Evolutionary conservation across 2,888 invertebrate species (phyloP), one percentile per base, ranked within the genome.

Genomic region (Dolichomitus sp.): DNA sequence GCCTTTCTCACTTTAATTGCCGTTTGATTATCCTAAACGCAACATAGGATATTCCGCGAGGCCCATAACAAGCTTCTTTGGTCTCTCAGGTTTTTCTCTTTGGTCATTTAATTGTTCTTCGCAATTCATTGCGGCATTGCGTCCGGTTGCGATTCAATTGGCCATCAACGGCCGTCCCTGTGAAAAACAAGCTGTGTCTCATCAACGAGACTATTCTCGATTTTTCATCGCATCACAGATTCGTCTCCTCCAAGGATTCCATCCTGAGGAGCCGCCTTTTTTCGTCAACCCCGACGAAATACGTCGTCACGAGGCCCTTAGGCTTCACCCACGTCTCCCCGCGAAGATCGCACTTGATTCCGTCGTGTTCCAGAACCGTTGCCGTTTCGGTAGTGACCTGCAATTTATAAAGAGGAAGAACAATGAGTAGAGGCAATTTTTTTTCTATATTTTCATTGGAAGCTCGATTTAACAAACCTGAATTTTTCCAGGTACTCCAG

Each of bases 401-500:
- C 45, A n/a, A 42, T 17, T 42, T 48, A 52, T 12, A 7, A 69
- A 30, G 23, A 9, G 1, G 30, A 23, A 1, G 2, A 23, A 23
- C 23, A 23, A 23, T 23, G 1, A 23, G 1, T 23, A 23, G 23
- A 23, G 1, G 23, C 23, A 23, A 23, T 23, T 23, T 23, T 2
- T 23, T 23, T 23, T 23, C 23, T 1, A 23, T 1, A 23, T 23
- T 23, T 23, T 1, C 2, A 23, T 23, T 23, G 23, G 23, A 1
- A 40, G 12, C 0, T 17, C 6, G 11, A 23, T 63, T 23, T 54
- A 3, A 1, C 65, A 11, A 45, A 97, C 97, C 94, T 98, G 97
- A 88, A 98, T 97, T 92, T 95, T 95, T 54, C 97, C 97, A 1
- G 96, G 95, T 85, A 96, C 94, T 7, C 99, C 99, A 1, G 97